A percentile compares a stretch with the other conserved stretches of the same genome.
These are phyloP conservation scores for Poeciliopsis turrubarensis DNA, from an alignment of 2,113 vertebrate species.

Conservation along the genomic window DNA sequence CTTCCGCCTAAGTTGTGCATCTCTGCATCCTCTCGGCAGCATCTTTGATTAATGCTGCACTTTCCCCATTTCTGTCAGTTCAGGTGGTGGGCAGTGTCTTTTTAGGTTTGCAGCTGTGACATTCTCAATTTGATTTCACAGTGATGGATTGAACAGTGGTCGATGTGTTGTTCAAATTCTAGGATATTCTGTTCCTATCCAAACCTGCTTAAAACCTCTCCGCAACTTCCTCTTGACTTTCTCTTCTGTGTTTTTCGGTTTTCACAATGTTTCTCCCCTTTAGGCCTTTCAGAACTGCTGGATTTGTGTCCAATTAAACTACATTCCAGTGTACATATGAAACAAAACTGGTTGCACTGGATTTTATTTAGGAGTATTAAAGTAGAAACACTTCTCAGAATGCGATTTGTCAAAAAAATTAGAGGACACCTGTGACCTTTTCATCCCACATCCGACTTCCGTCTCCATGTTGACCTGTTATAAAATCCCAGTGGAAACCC, in stretches of 20 bases:
- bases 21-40: background rate
- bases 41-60: background rate
- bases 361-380: background rate
- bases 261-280: too few species aligned
- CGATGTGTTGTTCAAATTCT: background rate
- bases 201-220: too few species aligned
- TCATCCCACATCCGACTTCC: too few species aligned
- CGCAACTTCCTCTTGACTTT: too few species aligned
- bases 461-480: background rate
- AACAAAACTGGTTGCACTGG: background rate
- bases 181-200: too few species aligned
- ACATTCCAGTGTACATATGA: background rate
- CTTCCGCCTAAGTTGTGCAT: background rate
- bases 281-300: background rate
- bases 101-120: background rate
- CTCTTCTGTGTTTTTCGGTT: too few species aligned
- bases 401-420: too few species aligned
- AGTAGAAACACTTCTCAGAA: background rate
- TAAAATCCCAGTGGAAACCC: background rate
- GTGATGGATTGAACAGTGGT: background rate
- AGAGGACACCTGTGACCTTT: too few species aligned
- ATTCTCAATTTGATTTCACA: background rate
- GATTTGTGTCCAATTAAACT: background rate
- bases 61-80: background rate
- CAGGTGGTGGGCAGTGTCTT: background rate